Conservation (phyloP, 1,140 invertebrate genomes). For the Ptiloglossa arizonensis region DNA sequence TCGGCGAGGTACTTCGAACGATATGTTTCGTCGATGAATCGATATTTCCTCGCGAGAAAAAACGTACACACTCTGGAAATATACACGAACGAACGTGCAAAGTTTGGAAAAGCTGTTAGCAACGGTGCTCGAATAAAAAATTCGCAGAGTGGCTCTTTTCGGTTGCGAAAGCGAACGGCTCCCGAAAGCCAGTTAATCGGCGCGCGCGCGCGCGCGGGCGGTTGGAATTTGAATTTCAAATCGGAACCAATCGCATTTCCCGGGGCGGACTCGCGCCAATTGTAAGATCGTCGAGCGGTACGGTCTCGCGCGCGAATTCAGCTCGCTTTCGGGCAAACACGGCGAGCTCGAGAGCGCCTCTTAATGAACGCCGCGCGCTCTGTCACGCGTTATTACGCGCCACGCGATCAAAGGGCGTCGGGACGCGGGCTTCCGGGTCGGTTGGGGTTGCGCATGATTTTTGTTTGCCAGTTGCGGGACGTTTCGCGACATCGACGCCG, state of each 20-base stretch:
- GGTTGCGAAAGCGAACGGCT: too few relatives aligned
- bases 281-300: background rate
- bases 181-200: too few relatives aligned
- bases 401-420: slow-evolving; percentile 31
- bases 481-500: background rate
- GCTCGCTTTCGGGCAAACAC: slow-evolving; percentile 39
- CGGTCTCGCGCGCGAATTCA: slow-evolving; percentile 38
- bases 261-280: background rate
- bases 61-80: too few relatives aligned
- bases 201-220: background rate
- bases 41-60: too few relatives aligned
- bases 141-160: too few relatives aligned
- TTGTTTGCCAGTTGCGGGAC: slow-evolving; percentile 16
- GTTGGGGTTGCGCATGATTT: slow-evolving; percentile 9
- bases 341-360: slow-evolving; percentile 24
- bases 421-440: background rate
- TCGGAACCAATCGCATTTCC: slow-evolving; percentile 41
- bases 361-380: slow-evolving; percentile 22
- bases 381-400: slow-evolving; percentile 34
- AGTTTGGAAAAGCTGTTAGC: too few relatives aligned
- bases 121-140: too few relatives aligned
- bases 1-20: too few relatives aligned
- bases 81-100: too few relatives aligned
- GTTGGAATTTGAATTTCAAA: slow-evolving; percentile 62
- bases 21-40: too few relatives aligned